These are phyloP conservation scores for Atopsyche davidsoni DNA, from an alignment of 1,140 invertebrate species.

Conservation along the genomic window DNA sequence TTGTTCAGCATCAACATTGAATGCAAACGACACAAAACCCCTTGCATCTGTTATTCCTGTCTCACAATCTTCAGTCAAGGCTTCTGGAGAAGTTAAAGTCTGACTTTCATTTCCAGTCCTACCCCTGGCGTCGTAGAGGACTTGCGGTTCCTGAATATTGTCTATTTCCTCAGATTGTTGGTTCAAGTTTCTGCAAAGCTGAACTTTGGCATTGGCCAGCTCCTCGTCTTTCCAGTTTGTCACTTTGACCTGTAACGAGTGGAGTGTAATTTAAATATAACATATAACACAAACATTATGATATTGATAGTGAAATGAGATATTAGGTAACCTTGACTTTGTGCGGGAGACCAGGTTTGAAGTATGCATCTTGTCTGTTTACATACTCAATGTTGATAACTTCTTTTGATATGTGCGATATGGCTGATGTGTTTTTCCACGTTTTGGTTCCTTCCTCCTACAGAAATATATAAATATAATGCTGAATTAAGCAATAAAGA, in stretches of 20 bases:
- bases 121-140: constrained; percentile 3
- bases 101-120: neutral
- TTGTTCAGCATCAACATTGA: constrained; percentile 7
- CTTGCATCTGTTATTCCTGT: constrained; percentile 4
- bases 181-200: constrained; percentile 23
- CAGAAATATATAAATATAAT: constrained; percentile 9
- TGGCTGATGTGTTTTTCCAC: constrained; percentile 55
- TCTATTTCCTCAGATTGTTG: constrained; percentile 11
- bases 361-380: constrained; percentile 49
- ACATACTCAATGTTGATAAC: constrained; percentile 51
- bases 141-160: constrained; percentile 3
- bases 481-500: neutral
- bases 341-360: constrained; percentile 60
- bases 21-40: constrained; percentile 22
- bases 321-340: constrained; percentile 49
- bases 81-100: neutral
- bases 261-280: neutral
- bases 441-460: constrained; percentile 57
- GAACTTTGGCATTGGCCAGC: constrained; percentile 18
- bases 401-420: constrained; percentile 48
- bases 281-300: neutral
- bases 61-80: constrained; percentile 14
- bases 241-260: constrained; percentile 22
- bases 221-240: constrained; percentile 14
- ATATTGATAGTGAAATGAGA: neutral